phyloP scores from a whole-genome alignment of 2,113 vertebrate genomes.

The Jacana jacana region DNA sequence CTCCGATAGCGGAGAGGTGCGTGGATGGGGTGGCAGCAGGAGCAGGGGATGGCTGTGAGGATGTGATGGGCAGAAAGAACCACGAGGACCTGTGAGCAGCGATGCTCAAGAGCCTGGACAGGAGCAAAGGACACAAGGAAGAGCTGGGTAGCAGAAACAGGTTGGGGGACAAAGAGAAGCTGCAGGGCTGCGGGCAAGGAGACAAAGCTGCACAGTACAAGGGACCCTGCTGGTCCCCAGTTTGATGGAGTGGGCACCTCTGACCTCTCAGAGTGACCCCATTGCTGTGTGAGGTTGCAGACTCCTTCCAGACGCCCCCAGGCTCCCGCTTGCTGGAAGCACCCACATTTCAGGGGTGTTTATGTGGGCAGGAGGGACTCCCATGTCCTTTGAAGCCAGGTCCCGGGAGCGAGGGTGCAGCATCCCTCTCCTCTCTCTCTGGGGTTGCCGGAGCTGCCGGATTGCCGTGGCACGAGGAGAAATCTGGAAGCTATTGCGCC shows the following conservation, averaged over 20 bases:
- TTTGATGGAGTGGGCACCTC: background rate
- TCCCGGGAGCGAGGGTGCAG: fast-evolving
- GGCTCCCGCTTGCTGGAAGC: fast-evolving
- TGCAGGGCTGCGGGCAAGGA: background rate
- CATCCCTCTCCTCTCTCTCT: background rate
- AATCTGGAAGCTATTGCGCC: conserved; percentile 85
- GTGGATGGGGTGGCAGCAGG: background rate
- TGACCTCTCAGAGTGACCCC: background rate
- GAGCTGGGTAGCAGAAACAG: background rate
- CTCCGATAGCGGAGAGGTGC: too few relatives aligned
- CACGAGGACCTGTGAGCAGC: fast-evolving
- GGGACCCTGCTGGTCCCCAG: too few relatives aligned
- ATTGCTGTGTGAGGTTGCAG: fast-evolving
- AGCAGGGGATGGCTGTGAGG: background rate
- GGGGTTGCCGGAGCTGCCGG: background rate
- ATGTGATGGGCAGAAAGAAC: background rate
- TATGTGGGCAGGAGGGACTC: background rate
- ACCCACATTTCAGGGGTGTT: fast-evolving
- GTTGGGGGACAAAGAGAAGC: background rate
- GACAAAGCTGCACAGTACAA: background rate
- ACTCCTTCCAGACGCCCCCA: background rate
- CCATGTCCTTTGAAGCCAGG: fast-evolving
- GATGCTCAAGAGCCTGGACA: background rate
- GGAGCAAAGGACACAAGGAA: background rate
- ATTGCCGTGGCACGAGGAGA: conserved; percentile 19